A percentile compares a stretch with the other conserved stretches of the same genome.
Evolutionary conservation across 2,113 vertebrate species (phyloP).

Genomic region (Cryptotis parvus): DNA sequence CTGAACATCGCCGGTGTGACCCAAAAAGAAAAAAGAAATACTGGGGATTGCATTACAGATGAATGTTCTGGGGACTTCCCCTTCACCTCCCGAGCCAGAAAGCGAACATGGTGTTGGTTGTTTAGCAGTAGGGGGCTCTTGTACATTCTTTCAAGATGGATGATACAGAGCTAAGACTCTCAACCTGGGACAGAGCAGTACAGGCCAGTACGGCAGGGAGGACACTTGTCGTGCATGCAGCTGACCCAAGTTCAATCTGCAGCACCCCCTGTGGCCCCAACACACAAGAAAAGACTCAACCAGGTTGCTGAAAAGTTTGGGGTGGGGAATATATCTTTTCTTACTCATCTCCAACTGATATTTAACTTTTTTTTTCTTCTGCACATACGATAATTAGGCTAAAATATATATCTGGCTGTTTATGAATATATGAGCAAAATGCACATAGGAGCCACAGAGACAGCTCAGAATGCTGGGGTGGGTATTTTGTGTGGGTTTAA

Average conservation of each 20-base stretch:
- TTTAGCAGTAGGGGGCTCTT: not conserved
- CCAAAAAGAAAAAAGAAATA: no score
- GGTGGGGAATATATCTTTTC: not conserved
- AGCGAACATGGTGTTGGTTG: not conserved
- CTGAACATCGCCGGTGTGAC: no score
- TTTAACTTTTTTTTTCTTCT: not conserved
- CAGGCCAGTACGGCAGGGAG: no score
- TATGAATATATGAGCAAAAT: conserved; percentile 22
- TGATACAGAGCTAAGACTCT: not conserved
- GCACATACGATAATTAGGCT: not conserved
- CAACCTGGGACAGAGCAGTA: no score
- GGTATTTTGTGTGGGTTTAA: no score
- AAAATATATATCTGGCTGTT: not conserved
- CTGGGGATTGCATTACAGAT: not conserved
- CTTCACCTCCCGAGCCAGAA: not conserved
- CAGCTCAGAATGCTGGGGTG: no score
- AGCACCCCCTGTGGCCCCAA: no score
- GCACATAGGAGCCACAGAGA: not conserved
- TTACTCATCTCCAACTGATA: not conserved
- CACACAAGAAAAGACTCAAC: not conserved
- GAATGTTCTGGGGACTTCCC: not conserved
- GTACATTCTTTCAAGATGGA: not conserved
- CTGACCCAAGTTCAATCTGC: no score
- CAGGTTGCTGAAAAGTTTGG: not conserved
- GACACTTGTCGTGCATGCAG: no score